Percentiles rank a stretch among this genome's conserved stretches.
phyloP scores from a whole-genome alignment of 37 sponge, comb jelly and placozoan species.

The Agelas oroides region DNA sequence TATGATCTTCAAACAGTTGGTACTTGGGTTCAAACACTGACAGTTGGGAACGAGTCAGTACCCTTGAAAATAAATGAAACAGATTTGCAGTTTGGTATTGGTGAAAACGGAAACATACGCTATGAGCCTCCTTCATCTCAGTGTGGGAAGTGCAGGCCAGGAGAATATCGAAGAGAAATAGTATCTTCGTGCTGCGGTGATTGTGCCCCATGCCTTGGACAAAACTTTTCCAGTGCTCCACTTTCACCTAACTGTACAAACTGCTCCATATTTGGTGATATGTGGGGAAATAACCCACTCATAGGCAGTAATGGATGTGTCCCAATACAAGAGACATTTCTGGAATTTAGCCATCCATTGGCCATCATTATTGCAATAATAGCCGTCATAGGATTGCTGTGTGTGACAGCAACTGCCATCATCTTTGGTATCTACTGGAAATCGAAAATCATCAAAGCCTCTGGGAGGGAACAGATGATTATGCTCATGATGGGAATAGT shows the following conservation, averaged over 20 bases:
- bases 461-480: slow-evolving; percentile 61
- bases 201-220: slow-evolving; percentile 54
- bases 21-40: slow-evolving; percentile 43
- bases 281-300: slow-evolving; percentile 57
- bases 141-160: slow-evolving; percentile 41
- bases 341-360: background rate
- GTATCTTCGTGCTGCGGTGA: slow-evolving; percentile 53
- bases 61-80: background rate
- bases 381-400: background rate
- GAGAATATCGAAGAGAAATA: slow-evolving; percentile 1
- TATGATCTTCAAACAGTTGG: slow-evolving; percentile 35
- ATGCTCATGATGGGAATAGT: slow-evolving; percentile 50
- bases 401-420: background rate
- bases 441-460: slow-evolving; percentile 47
- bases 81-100: slow-evolving; percentile 40
- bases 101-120: background rate
- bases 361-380: slow-evolving; percentile 2
- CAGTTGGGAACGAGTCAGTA: background rate
- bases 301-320: slow-evolving; percentile 47
- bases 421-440: slow-evolving; percentile 11
- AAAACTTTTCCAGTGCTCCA: slow-evolving; percentile 11
- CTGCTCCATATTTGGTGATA: slow-evolving; percentile 23
- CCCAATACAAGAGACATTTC: background rate
- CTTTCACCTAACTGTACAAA: slow-evolving; percentile 4
- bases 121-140: slow-evolving; percentile 27